These are phyloP conservation scores for Agriopis aurantiaria DNA, from an alignment of 2,888 invertebrate species.

Conservation along the genomic window DNA sequence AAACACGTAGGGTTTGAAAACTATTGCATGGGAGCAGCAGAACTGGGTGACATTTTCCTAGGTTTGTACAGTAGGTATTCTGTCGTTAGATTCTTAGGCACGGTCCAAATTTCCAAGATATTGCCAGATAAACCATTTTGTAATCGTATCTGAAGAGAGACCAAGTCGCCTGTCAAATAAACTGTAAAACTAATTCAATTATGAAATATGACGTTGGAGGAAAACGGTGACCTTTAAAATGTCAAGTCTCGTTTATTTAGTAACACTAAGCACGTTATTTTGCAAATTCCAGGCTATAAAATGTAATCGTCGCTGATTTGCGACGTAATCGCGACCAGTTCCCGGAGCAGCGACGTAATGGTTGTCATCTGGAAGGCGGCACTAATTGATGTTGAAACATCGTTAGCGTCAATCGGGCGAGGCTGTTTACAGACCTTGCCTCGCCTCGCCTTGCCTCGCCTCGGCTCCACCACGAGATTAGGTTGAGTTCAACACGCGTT, in stretches of 20 bases:
- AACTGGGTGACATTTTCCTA: too few species aligned
- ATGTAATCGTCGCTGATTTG: neutral
- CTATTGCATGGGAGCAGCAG: too few species aligned
- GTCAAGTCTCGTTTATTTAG: neutral
- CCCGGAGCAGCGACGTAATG: conserved; percentile 12
- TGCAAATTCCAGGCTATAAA: neutral
- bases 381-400: conserved; percentile 51
- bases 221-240: conserved; percentile 1
- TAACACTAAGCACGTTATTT: neutral
- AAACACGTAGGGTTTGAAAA: too few species aligned
- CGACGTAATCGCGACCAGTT: neutral
- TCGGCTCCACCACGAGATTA: neutral
- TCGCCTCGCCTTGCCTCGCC: too few species aligned
- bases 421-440: neutral
- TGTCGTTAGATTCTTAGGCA: too few species aligned
- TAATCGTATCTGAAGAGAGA: neutral
- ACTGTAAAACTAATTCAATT: neutral
- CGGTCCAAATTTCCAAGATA: too few species aligned
- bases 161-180: too few species aligned
- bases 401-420: conserved; percentile 45
- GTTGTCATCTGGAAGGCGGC: conserved; percentile 34
- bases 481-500: neutral
- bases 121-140: too few species aligned
- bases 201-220: neutral
- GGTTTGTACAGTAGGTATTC: too few species aligned